Conservation (phyloP, 2,888 invertebrate species). For the Leucophenga montana region DNA sequence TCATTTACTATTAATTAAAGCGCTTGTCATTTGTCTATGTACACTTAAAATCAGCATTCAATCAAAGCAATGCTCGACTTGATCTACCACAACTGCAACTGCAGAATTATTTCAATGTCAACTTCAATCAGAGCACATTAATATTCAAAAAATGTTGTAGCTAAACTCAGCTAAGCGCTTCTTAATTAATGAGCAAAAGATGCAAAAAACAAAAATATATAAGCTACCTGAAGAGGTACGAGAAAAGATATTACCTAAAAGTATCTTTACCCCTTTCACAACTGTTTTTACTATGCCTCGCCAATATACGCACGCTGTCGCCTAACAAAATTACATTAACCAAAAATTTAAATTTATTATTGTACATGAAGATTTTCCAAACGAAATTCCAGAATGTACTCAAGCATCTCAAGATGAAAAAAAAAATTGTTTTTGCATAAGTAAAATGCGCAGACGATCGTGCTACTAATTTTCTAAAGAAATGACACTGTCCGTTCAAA, state of each 20-base stretch:
- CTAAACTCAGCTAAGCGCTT: background rate
- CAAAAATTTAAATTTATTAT: slow-evolving; percentile 16
- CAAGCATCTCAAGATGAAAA: slow-evolving; percentile 1
- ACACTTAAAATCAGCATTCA: too few species aligned
- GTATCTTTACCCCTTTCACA: background rate
- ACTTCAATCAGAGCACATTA: background rate
- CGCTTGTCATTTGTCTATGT: too few species aligned
- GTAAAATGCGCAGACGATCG: too few species aligned
- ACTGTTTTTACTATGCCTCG: too few species aligned
- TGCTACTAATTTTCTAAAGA: too few species aligned
- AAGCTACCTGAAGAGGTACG: too few species aligned
- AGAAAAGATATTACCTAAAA: background rate
- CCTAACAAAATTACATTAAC: background rate
- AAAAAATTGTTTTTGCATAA: slow-evolving; percentile 3
- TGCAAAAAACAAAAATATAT: background rate
- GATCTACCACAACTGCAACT: too few species aligned
- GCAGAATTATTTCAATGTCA: background rate
- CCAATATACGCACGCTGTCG: too few species aligned
- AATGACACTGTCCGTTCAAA: background rate
- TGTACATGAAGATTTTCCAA: background rate
- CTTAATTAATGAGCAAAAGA: background rate
- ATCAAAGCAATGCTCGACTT: background rate
- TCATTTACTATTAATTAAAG: too few species aligned
- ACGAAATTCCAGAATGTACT: background rate
- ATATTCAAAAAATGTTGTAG: background rate